Percentiles rank a stretch among this genome's conserved stretches.
Evolutionary conservation across 1,140 invertebrate genomes (phyloP).

Genomic region (Tigriopus japonicus): DNA sequence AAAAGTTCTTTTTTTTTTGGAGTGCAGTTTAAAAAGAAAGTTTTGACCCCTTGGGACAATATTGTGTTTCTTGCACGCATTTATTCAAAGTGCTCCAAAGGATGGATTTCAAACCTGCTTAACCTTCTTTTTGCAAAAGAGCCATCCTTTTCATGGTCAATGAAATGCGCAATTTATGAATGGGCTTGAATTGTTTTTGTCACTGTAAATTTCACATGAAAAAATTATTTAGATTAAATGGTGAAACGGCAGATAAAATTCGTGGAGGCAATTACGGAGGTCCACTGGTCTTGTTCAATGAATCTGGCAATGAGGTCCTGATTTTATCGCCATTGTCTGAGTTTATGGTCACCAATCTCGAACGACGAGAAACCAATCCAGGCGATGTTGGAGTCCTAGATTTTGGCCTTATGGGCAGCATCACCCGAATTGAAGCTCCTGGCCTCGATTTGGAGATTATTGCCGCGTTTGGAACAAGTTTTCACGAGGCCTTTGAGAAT

Average conservation of each 20-base stretch:
- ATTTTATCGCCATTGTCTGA: not conserved
- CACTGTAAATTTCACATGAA: no score
- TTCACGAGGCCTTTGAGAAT: not conserved
- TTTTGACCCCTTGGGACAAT: no score
- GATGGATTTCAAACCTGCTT: no score
- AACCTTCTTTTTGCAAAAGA: no score
- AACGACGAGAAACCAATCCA: not conserved
- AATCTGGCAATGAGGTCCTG: not conserved
- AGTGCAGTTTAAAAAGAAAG: no score
- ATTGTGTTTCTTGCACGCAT: no score
- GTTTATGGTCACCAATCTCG: slow-evolving; percentile 1
- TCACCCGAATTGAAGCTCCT: not conserved
- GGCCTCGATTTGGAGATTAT: not conserved
- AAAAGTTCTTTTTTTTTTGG: no score
- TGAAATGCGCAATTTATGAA: no score
- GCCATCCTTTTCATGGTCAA: no score
- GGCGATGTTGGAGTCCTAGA: not conserved
- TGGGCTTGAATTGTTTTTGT: no score
- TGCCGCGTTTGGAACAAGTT: not conserved
- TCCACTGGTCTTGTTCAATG: not conserved
- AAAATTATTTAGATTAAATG: no score
- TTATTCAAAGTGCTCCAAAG: no score
- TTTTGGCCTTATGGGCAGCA: slow-evolving; percentile 3
- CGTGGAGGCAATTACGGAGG: not conserved
- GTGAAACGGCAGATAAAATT: not conserved